These are phyloP conservation scores for Lottia scabra DNA, from an alignment of 2,888 invertebrate genomes.

Conservation along the genomic window DNA sequence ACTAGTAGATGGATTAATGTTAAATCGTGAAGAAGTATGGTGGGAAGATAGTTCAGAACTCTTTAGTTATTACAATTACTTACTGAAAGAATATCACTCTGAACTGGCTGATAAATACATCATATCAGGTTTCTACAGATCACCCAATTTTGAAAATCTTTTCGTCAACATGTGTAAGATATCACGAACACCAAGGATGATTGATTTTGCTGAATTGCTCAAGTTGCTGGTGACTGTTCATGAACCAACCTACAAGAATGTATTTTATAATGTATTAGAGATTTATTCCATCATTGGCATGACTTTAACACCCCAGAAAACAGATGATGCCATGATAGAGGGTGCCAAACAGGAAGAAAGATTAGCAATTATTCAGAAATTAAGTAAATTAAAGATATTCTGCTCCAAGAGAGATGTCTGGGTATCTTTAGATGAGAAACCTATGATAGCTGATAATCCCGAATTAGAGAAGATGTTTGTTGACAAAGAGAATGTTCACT, in stretches of 20 bases:
- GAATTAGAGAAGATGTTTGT: constrained; percentile 55
- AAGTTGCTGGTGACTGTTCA: constrained; percentile 40
- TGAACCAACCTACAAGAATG: constrained; percentile 33
- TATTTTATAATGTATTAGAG: constrained; percentile 39
- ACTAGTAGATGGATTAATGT: constrained; percentile 45
- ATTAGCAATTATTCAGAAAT: constrained; percentile 19
- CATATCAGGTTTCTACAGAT: constrained; percentile 28
- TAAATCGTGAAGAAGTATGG: constrained; percentile 56
- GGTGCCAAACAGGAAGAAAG: constrained; percentile 16
- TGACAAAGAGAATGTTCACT: constrained; percentile 48
- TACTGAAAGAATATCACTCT: constrained; percentile 46
- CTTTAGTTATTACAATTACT: constrained; percentile 44
- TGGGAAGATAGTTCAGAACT: constrained; percentile 60
- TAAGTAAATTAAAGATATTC: constrained; percentile 43
- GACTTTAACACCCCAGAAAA: neutral
- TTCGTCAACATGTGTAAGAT: constrained; percentile 37
- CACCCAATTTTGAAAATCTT: constrained; percentile 10
- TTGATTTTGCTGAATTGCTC: constrained; percentile 53
- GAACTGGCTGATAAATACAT: constrained; percentile 43
- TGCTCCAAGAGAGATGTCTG: constrained; percentile 52
- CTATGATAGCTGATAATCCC: constrained; percentile 60
- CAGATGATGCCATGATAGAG: constrained; percentile 8
- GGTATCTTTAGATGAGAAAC: constrained; percentile 53
- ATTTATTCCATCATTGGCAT: constrained; percentile 48
- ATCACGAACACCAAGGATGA: constrained; percentile 40